These are phyloP conservation scores for Hypsibius dujardini DNA, from an alignment of 1,140 invertebrate species.

Conservation along the genomic window DNA sequence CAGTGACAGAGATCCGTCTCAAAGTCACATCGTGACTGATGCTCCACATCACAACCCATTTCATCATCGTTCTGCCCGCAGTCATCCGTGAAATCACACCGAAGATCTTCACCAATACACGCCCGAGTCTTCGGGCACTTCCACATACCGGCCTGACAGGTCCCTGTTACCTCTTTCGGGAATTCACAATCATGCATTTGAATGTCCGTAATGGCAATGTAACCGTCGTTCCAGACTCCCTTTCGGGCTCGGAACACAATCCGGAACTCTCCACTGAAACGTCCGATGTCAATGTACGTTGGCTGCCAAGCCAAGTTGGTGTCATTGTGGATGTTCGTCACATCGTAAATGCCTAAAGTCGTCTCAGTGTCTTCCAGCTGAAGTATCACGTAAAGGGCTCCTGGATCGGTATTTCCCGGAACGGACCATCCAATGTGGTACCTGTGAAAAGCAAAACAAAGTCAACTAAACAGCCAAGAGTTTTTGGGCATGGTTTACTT, in stretches of 20 bases:
- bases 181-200: background rate
- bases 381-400: background rate
- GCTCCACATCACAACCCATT: background rate
- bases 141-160: background rate
- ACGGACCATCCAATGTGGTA: too few species aligned
- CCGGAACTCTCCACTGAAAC: background rate
- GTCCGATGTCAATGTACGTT: background rate
- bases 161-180: too few species aligned
- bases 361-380: background rate
- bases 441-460: too few species aligned
- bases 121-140: background rate
- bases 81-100: constrained; percentile 1
- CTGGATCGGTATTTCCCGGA: too few species aligned
- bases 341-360: background rate
- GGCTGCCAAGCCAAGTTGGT: background rate
- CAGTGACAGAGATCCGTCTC: background rate
- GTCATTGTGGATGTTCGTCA: too few species aligned
- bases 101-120: background rate
- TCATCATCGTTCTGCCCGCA: background rate
- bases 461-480: too few species aligned
- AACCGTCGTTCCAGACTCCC: background rate
- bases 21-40: constrained; percentile 1
- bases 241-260: background rate
- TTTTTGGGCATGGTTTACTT: too few species aligned
- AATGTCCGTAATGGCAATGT: background rate